Evolutionary conservation across 2,888 invertebrate genomes (phyloP), one percentile per base, ranked within the genome.

Genomic region (Sinopyrophorus schimmeli): DNA sequence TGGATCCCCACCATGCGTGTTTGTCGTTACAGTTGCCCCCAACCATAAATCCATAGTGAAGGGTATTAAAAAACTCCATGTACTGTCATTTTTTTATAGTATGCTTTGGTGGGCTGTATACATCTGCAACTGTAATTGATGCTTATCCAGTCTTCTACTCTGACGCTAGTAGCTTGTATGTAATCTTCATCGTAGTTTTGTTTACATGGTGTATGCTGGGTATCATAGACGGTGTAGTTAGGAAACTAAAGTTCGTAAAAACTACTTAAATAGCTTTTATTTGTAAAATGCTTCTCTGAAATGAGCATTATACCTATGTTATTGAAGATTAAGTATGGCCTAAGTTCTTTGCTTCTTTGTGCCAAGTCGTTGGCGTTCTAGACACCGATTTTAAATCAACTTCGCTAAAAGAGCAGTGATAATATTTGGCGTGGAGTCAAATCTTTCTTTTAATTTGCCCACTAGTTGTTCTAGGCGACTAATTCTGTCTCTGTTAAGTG

Each of bases 201-300:
- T n/a, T n/a, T n/a, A n/a, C n/a, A n/a, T n/a, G n/a, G n/a, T n/a
- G n/a, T n/a, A 9, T 27, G 9, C 5, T 27, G 6, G 5, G 27
- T 27, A 14, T 30, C 15, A 14, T 14, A 30, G 11, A 30, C 3
- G 10, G 26, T n/a, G 10, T 26, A 26, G 3, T 26, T 11, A 14
- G 15, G 15, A 30, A 14, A 14, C 14, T 30, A n/a, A n/a, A n/a
- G n/a, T n/a, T n/a, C n/a, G n/a, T n/a, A n/a, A n/a, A n/a, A n/a
- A n/a, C n/a, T n/a, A n/a, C n/a, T 30, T 10, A 11, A 5, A n/a
- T 30, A 30, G 15, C 15, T 30, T 30, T 30, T 30, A n/a, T 14
- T 30, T 11, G 30, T 30, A n/a, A 30, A 30, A 14, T 30, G 15
- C 5, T 10, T 30, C 9, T 11, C 30, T 5, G 30, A 14, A 5